Percentiles rank a stretch among this genome's conserved stretches.
Evolutionary conservation across 2,888 invertebrate species (phyloP).

Genomic region (Andrena bicolor): DNA sequence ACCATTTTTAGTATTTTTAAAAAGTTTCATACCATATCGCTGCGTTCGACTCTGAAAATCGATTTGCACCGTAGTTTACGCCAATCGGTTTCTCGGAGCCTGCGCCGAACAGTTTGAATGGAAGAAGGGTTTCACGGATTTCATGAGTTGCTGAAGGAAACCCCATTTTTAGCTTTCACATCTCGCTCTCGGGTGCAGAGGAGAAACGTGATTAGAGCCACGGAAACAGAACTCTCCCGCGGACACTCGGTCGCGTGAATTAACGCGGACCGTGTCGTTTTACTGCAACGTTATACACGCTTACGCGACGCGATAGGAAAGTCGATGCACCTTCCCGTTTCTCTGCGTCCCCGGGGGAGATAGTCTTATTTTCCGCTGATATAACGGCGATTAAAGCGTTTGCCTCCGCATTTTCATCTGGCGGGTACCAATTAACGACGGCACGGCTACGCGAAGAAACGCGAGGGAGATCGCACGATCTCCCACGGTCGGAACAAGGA

Average conservation of each 20-base stretch:
- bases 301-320: conserved; percentile 56
- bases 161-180: conserved; percentile 28
- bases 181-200: not conserved
- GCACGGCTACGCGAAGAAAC: conserved; percentile 54
- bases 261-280: conserved; percentile 56
- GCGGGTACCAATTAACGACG: conserved; percentile 69
- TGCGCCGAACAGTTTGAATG: not conserved
- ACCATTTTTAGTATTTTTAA: too few relatives aligned
- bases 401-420: conserved; percentile 57
- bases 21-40: too few relatives aligned
- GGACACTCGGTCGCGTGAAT: conserved; percentile 50
- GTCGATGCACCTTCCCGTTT: conserved; percentile 56
- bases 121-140: not conserved
- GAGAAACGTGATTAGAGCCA: conserved; percentile 39
- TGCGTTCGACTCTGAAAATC: not conserved
- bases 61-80: not conserved
- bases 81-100: not conserved
- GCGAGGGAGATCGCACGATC: conserved; percentile 63
- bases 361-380: conserved; percentile 66
- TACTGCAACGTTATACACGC: conserved; percentile 60
- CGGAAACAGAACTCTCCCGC: conserved; percentile 53
- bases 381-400: conserved; percentile 69
- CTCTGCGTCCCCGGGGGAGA: conserved; percentile 31
- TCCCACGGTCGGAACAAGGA: conserved; percentile 61
- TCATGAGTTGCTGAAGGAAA: not conserved